Base-by-base conservation (phyloP, 2,888 invertebrate species). In the Drosophila neotestacea region DNA sequence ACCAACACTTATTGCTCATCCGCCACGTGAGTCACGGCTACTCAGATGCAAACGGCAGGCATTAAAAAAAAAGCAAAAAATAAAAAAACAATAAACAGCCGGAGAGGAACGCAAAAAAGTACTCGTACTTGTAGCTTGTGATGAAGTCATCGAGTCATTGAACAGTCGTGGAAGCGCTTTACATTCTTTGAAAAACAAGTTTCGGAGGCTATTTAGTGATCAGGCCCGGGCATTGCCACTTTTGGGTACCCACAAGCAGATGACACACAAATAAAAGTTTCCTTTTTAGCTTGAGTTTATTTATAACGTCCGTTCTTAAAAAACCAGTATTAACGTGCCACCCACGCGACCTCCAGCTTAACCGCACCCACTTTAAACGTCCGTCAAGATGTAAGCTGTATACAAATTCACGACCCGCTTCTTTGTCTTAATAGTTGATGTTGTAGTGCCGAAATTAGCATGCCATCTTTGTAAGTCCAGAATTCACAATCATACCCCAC, bases 1-100 rank as follows among this genome's bases (percentile, higher is more conserved):
- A 30, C 22, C 22, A 22, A n/a, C 44, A 44, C 41, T 9, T 39
- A 63, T 72, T 72, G 72, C 63, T 68, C 72, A 75, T 75, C 52
- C 63, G 71, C 36, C 60, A 16, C n/a, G 63, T 75, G 72, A 72
- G 51, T 73, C 73, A 74, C 41, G 16, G 16, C 4, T 41, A 9
- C 16, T 41, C 16, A 41, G 6, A 41, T 41, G 9, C 16, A 16
- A 41, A 41, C 13, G 41, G 41, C 16, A 41, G 41, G 10, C 41
- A 41, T 41, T 41, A 16, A 16, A 16, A 16, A 16, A 16, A 16
- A n/a, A n/a, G n/a, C 16, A 41, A 2, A 2, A 22, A 22, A 22
- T 1, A 1, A 22, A 22, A 41, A 41, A 41, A 41, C 41, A 41
- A 41, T 36, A 36, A 36, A 11, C 36, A 36, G 36, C 11, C 36